Percentiles rank a stretch among this genome's conserved stretches.
These are phyloP conservation scores for Pipistrellus pygmaeus DNA, from an alignment of 2,797 vertebrate genomes.

Conservation along the genomic window DNA sequence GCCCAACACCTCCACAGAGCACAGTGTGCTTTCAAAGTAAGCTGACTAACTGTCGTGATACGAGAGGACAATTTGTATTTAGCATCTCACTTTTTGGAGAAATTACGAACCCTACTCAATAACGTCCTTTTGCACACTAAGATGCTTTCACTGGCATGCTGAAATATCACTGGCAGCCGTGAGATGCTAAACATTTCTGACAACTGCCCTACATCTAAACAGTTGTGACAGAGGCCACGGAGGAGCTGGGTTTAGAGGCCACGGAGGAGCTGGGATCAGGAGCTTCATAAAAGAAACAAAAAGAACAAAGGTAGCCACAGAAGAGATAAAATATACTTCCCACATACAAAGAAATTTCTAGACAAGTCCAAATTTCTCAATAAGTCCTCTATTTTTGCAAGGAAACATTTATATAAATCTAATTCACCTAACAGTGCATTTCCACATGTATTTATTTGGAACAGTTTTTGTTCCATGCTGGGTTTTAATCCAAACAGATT, in stretches of 20 bases:
- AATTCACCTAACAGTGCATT: neutral
- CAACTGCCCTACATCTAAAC: slow-evolving; percentile 48
- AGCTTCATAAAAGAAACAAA: slow-evolving; percentile 56
- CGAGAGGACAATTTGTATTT: neutral
- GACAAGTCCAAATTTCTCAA: slow-evolving; percentile 27
- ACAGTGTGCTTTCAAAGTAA: neutral
- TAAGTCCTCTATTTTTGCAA: slow-evolving; percentile 36
- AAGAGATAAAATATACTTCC: neutral
- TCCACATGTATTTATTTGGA: slow-evolving; percentile 30
- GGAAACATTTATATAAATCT: neutral
- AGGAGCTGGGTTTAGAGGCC: neutral
- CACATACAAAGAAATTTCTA: slow-evolving; percentile 33
- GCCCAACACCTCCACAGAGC: neutral
- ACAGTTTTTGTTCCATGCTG: slow-evolving; percentile 25
- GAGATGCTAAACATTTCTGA: slow-evolving; percentile 59
- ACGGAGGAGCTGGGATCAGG: neutral
- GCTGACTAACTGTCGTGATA: neutral
- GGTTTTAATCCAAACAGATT: neutral
- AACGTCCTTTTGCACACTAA: slow-evolving; percentile 8
- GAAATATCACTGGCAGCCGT: slow-evolving; percentile 40
- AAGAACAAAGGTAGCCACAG: slow-evolving; percentile 48
- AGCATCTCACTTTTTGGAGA: slow-evolving; percentile 6
- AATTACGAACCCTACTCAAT: slow-evolving; percentile 29
- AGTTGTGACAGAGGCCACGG: neutral
- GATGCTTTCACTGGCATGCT: slow-evolving; percentile 16